These are phyloP conservation scores for Diplazon laetatorius DNA, from an alignment of 2,888 invertebrate genomes.

Conservation along the genomic window DNA sequence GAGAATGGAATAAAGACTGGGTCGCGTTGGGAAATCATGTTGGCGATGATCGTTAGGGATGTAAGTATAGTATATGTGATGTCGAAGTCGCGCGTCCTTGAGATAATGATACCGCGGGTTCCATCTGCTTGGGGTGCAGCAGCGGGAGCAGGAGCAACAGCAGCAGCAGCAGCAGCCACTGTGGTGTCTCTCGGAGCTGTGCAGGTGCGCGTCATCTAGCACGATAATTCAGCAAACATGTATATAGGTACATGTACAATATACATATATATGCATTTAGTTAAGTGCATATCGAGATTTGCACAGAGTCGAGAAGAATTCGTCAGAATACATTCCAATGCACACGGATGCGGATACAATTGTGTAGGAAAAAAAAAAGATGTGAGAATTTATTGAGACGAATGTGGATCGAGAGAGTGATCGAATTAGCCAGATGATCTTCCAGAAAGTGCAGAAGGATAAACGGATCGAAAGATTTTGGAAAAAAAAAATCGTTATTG, in stretches of 20 bases:
- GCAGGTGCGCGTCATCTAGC: slow-evolving; percentile 46
- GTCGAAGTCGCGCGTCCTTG: slow-evolving; percentile 15
- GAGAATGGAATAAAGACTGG: too few species aligned
- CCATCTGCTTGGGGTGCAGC: slow-evolving; percentile 30
- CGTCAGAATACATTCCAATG: slow-evolving; percentile 25
- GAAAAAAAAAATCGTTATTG: slow-evolving; percentile 20
- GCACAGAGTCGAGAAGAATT: slow-evolving; percentile 2
- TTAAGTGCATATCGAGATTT: not conserved
- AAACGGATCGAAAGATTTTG: slow-evolving; percentile 18
- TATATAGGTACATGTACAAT: not conserved
- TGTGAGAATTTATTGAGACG: not conserved
- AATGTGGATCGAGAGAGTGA: too few species aligned
- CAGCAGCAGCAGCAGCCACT: too few species aligned
- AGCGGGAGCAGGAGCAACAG: too few species aligned
- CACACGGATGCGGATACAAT: slow-evolving; percentile 14
- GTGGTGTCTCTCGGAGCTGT: slow-evolving; percentile 9
- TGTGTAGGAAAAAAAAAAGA: slow-evolving; percentile 4
- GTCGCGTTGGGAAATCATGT: too few species aligned
- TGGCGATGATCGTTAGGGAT: not conserved
- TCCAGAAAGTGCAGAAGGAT: not conserved
- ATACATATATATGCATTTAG: not conserved
- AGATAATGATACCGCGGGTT: slow-evolving; percentile 38
- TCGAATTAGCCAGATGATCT: slow-evolving; percentile 54
- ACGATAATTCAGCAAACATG: slow-evolving; percentile 27
- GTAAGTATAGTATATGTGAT: not conserved